Percentiles rank a stretch among this genome's conserved stretches.
Conservation (phyloP, 2,888 invertebrate species). For the Eilema caniola region DNA sequence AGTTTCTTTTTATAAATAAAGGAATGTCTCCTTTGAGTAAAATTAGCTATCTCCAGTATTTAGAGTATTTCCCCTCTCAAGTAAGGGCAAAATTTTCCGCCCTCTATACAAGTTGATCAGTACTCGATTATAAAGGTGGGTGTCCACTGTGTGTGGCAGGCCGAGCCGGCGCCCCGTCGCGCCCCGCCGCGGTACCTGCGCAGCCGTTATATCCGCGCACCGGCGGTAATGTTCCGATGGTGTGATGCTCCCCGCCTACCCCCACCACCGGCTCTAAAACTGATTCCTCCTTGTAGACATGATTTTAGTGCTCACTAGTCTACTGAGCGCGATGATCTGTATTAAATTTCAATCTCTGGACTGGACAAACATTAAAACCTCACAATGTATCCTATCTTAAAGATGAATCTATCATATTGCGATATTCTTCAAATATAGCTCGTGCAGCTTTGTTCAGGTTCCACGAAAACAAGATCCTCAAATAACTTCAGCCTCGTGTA, state of each 20-base stretch:
- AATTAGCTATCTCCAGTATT: too few species aligned
- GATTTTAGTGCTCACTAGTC: background rate
- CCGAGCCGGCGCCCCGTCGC: constrained; percentile 67
- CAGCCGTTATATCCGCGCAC: constrained; percentile 84
- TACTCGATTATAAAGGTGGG: constrained; percentile 12
- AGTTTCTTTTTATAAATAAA: too few species aligned
- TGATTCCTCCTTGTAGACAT: constrained; percentile 5
- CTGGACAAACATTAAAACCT: too few species aligned
- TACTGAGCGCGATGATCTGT: background rate
- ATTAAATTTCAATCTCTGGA: background rate
- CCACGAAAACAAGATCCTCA: background rate
- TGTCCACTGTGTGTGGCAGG: constrained; percentile 62
- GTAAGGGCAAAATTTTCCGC: too few species aligned
- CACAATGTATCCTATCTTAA: background rate
- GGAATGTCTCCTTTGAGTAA: too few species aligned
- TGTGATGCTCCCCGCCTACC: constrained; percentile 71
- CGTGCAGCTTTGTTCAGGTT: background rate
- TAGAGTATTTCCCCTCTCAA: too few species aligned
- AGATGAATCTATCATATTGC: background rate
- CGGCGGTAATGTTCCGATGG: constrained; percentile 86
- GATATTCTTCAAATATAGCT: background rate
- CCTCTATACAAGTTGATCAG: background rate
- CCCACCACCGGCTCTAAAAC: constrained; percentile 50
- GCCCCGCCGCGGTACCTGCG: constrained; percentile 76
- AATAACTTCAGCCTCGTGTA: background rate